These are phyloP conservation scores for Sebastes glaucus DNA, from an alignment of 2,797 vertebrate genomes.

Conservation along the genomic window DNA sequence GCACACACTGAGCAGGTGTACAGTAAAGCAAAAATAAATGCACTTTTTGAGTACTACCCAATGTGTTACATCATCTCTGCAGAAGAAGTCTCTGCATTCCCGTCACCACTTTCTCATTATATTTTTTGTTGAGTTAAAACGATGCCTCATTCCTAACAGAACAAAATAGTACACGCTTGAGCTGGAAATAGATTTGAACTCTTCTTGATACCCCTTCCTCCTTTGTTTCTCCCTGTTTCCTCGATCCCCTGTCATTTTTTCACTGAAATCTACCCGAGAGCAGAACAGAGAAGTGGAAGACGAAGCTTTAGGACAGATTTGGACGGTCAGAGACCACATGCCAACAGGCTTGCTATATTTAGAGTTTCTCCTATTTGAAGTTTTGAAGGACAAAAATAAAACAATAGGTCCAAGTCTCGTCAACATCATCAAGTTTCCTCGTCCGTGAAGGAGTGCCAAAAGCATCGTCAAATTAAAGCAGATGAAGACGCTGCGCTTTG, in stretches of 20 bases:
- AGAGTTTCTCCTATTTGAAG: conserved; percentile 53
- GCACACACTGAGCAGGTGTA: conserved; percentile 12
- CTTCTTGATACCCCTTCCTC: conserved; percentile 22
- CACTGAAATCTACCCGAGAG: conserved; percentile 32
- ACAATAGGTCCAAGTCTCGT: conserved; percentile 36
- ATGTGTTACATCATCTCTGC: background rate
- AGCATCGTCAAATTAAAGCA: conserved; percentile 50
- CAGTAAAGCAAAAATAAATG: conserved; percentile 30
- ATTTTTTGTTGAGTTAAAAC: conserved; percentile 12
- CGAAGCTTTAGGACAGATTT: conserved; percentile 51
- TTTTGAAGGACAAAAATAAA: conserved; percentile 67
- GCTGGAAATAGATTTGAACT: conserved; percentile 59
- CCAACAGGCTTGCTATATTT: conserved; percentile 68
- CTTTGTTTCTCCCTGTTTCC: conserved; percentile 50
- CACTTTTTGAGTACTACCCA: background rate
- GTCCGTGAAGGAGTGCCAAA: conserved; percentile 43
- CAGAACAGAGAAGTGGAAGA: conserved; percentile 36
- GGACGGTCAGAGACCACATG: conserved; percentile 61
- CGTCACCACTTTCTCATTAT: background rate
- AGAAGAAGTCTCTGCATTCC: background rate
- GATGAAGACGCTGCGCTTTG: conserved; percentile 34
- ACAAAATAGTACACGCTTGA: conserved; percentile 45
- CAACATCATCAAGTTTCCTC: conserved; percentile 48
- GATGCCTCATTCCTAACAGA: conserved; percentile 26
- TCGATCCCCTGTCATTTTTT: conserved; percentile 48